phyloP scores from a whole-genome alignment of 2,888 invertebrate species.

The Drosophila nigritarsus region DNA sequence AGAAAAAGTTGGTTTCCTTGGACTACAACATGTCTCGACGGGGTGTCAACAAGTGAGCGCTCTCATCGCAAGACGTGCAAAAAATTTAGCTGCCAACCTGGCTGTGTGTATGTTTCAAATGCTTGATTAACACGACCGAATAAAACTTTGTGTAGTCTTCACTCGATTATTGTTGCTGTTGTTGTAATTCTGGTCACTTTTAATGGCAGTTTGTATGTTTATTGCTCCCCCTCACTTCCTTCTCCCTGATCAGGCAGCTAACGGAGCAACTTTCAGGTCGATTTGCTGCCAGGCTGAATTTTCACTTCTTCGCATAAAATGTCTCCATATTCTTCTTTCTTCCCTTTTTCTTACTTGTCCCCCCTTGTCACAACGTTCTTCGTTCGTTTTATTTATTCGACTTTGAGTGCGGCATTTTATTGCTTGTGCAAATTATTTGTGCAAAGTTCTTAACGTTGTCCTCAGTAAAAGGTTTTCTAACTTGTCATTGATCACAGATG shows the following conservation, averaged over 20 bases:
- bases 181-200: constrained; percentile 71
- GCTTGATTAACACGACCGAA: constrained; percentile 58
- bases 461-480: constrained; percentile 50
- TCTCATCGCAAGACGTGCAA: neutral
- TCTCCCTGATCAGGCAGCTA: neutral
- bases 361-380: neutral
- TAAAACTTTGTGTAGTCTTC: constrained; percentile 42
- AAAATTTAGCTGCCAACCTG: neutral
- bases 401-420: constrained; percentile 61
- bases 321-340: constrained; percentile 20
- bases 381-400: constrained; percentile 30
- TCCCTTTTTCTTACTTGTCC: neutral
- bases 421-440: constrained; percentile 69
- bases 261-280: constrained; percentile 66
- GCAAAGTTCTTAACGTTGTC: constrained; percentile 67
- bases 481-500: constrained; percentile 63
- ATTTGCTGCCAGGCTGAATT: constrained; percentile 75
- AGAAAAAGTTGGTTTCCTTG: constrained; percentile 13
- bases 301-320: constrained; percentile 43
- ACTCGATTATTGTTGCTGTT: constrained; percentile 22
- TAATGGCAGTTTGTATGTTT: constrained; percentile 73
- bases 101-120: constrained; percentile 26
- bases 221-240: constrained; percentile 5
- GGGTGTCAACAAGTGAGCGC: constrained; percentile 32
- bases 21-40: constrained; percentile 6